phyloP scores from a whole-genome alignment of 1,140 invertebrate genomes.

The Popillia japonica region DNA sequence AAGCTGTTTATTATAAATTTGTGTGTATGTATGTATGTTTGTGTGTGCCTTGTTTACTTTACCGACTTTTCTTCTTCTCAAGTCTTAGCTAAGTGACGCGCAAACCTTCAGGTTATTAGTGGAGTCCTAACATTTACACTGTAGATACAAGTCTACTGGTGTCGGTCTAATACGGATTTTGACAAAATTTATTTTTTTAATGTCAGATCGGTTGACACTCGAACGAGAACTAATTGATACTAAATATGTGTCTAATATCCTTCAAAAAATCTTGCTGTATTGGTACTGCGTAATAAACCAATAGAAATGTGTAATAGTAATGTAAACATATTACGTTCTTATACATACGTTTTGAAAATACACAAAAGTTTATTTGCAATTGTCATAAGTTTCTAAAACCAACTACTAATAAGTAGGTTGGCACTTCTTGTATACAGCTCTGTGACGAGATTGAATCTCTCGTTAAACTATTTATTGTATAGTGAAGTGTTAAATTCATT shows the following conservation, averaged over 20 bases:
- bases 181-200: slow-evolving; percentile 29
- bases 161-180: slow-evolving; percentile 30
- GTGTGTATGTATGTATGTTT: slow-evolving; percentile 30
- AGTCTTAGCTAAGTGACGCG: slow-evolving; percentile 36
- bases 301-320: slow-evolving; percentile 16
- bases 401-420: slow-evolving; percentile 5
- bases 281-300: slow-evolving; percentile 21
- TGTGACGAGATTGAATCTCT: not conserved
- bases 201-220: slow-evolving; percentile 22
- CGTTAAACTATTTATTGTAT: not conserved
- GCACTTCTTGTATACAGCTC: not conserved
- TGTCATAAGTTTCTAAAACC: slow-evolving; percentile 11
- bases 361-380: slow-evolving; percentile 30
- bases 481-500: not conserved
- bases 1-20: slow-evolving; percentile 36
- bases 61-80: slow-evolving; percentile 38
- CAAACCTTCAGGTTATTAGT: slow-evolving; percentile 36
- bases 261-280: slow-evolving; percentile 29
- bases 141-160: slow-evolving; percentile 4
- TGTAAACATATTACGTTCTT: slow-evolving; percentile 26
- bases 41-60: slow-evolving; percentile 33
- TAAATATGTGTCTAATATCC: slow-evolving; percentile 24
- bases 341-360: slow-evolving; percentile 21
- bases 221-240: slow-evolving; percentile 21
- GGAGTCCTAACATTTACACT: slow-evolving; percentile 23